phyloP scores from a whole-genome alignment of 2,888 invertebrate genomes.

The Blera fallax region DNA sequence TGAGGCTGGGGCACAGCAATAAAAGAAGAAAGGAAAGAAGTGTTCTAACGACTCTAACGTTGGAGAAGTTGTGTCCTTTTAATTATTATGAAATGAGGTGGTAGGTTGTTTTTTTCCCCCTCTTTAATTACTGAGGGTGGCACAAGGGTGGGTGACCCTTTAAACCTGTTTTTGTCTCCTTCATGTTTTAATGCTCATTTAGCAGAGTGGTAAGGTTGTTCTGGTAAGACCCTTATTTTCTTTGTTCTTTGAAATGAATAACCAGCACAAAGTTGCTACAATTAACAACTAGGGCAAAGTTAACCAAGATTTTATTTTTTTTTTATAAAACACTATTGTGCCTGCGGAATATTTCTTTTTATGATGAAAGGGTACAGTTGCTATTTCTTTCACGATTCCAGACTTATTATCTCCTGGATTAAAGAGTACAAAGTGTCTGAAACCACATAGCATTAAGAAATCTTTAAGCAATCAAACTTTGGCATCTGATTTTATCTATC shows the following conservation, averaged over 20 bases:
- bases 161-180: slow-evolving; percentile 13
- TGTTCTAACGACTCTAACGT: slow-evolving; percentile 14
- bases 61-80: slow-evolving; percentile 33
- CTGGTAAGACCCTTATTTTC: neutral
- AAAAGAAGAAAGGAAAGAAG: slow-evolving; percentile 9
- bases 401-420: too few species aligned
- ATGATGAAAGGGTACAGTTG: too few species aligned
- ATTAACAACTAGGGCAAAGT: neutral
- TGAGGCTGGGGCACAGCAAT: neutral
- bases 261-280: neutral
- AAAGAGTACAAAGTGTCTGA: too few species aligned
- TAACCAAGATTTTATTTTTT: neutral
- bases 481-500: neutral
- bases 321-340: too few species aligned
- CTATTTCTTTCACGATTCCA: too few species aligned
- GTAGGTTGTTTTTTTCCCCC: slow-evolving; percentile 16
- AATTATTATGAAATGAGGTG: slow-evolving; percentile 53
- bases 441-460: too few species aligned
- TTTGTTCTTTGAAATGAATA: slow-evolving; percentile 1
- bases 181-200: neutral
- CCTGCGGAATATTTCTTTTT: too few species aligned
- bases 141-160: slow-evolving; percentile 7
- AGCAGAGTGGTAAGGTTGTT: neutral
- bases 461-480: too few species aligned
- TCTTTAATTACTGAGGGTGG: slow-evolving; percentile 33